phyloP scores from a whole-genome alignment of 2,113 vertebrate species.

The Delphinapterus leucas region DNA sequence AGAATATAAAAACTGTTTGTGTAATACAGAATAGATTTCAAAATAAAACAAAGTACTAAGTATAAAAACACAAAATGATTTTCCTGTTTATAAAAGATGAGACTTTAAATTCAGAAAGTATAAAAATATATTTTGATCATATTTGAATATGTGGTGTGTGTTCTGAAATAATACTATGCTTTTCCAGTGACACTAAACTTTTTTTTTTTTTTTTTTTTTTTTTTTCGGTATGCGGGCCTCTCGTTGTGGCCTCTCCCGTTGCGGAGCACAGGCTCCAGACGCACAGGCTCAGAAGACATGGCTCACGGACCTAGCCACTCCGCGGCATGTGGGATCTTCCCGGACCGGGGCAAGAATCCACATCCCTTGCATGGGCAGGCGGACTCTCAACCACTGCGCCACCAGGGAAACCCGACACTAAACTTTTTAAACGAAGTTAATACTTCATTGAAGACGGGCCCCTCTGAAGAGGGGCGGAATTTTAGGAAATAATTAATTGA shows the following conservation, averaged over 20 bases:
- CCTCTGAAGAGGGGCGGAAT: neutral
- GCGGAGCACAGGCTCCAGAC: too few relatives aligned
- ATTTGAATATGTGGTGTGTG: neutral
- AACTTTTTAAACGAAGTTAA: neutral
- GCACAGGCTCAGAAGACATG: too few relatives aligned
- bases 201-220: neutral
- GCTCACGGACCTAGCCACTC: too few relatives aligned
- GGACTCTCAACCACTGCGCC: too few relatives aligned
- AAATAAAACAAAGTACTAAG: neutral
- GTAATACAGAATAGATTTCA: neutral
- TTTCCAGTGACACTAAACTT: neutral
- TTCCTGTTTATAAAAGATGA: neutral
- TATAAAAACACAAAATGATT: neutral
- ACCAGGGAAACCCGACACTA: neutral
- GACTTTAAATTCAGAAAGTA: neutral
- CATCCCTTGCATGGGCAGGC: too few relatives aligned
- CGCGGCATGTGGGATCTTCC: too few relatives aligned
- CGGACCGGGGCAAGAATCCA: accelerated
- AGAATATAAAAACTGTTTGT: neutral
- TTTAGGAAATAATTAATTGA: neutral
- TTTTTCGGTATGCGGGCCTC: too few relatives aligned
- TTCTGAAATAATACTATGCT: neutral
- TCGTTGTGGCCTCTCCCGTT: too few relatives aligned
- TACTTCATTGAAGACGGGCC: neutral
- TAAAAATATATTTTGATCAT: neutral